Percentiles rank a stretch among this genome's conserved stretches.
Conservation (phyloP, 92 coral and sea anemone genomes). For the Nematostella vectensis region DNA sequence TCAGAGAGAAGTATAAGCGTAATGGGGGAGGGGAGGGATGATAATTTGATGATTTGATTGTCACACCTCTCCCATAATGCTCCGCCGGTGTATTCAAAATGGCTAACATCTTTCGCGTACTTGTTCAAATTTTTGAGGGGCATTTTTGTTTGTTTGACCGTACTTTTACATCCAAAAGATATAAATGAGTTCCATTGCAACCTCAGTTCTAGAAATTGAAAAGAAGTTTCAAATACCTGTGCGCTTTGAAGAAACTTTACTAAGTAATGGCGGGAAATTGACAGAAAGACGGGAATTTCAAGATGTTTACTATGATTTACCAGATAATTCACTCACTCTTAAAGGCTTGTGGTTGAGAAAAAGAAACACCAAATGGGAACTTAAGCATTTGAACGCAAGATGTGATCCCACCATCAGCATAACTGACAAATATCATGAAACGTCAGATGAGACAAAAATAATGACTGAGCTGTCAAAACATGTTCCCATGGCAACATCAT, state of each 20-base stretch:
- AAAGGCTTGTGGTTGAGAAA: constrained; percentile 52
- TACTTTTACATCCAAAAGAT: too few species aligned
- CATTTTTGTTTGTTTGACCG: too few species aligned
- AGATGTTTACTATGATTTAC: constrained; percentile 49
- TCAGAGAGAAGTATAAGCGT: too few species aligned
- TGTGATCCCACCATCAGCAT: constrained; percentile 5
- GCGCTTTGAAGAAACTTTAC: constrained; percentile 19
- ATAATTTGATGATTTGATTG: too few species aligned
- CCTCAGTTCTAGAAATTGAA: constrained; percentile 73
- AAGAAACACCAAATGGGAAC: constrained; percentile 36
- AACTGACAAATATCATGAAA: constrained; percentile 42
- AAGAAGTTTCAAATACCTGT: constrained; percentile 42
- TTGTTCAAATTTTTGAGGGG: too few species aligned
- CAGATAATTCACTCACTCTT: constrained; percentile 29
- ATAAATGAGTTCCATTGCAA: too few species aligned
- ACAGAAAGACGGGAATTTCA: constrained; percentile 14
- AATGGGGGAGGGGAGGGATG: too few species aligned
- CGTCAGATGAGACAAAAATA: constrained; percentile 37
- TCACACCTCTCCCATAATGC: too few species aligned
- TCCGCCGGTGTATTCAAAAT: too few species aligned
- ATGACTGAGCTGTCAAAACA: constrained; percentile 9
- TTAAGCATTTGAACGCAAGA: constrained; percentile 29
- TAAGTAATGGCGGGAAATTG: constrained; percentile 33
- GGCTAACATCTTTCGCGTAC: too few species aligned
- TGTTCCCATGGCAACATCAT: neutral